phyloP scores from a whole-genome alignment of 2,888 invertebrate genomes.

The Harpagoxenus sublaevis region DNA sequence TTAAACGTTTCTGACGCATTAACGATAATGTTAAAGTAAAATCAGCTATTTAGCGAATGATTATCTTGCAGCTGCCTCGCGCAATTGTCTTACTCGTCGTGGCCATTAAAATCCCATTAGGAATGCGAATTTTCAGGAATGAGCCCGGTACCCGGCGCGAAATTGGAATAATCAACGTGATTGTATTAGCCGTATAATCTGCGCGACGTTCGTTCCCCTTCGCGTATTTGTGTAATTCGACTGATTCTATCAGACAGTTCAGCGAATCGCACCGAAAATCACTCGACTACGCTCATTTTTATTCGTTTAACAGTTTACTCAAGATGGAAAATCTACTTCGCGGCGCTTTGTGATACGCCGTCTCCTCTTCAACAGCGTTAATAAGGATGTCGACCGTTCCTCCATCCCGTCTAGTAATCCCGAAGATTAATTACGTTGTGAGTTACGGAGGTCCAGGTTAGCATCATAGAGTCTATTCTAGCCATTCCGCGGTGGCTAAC shows the following conservation, averaged over 20 bases:
- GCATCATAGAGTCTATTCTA: conserved; percentile 8
- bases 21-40: conserved; percentile 36
- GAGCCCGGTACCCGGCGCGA: conserved; percentile 49
- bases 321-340: conserved; percentile 22
- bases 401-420: conserved; percentile 42
- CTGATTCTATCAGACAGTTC: conserved; percentile 42
- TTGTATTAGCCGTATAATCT: conserved; percentile 71
- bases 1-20: conserved; percentile 25
- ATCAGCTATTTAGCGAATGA: conserved; percentile 15
- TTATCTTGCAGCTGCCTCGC: conserved; percentile 7
- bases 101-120: conserved; percentile 75
- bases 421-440: conserved; percentile 57
- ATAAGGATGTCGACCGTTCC: conserved; percentile 40
- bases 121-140: conserved; percentile 66
- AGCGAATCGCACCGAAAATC: conserved; percentile 11
- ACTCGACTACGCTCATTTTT: conserved; percentile 10
- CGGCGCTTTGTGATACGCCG: neutral
- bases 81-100: conserved; percentile 60
- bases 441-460: conserved; percentile 32
- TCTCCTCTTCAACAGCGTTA: conserved; percentile 46
- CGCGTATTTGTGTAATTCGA: conserved; percentile 63
- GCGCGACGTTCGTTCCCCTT: conserved; percentile 73
- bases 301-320: conserved; percentile 10
- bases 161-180: conserved; percentile 72
- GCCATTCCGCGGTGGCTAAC: conserved; percentile 36